Base-by-base conservation (phyloP, 2,797 vertebrate species). In the Malurus leucopterus region DNA sequence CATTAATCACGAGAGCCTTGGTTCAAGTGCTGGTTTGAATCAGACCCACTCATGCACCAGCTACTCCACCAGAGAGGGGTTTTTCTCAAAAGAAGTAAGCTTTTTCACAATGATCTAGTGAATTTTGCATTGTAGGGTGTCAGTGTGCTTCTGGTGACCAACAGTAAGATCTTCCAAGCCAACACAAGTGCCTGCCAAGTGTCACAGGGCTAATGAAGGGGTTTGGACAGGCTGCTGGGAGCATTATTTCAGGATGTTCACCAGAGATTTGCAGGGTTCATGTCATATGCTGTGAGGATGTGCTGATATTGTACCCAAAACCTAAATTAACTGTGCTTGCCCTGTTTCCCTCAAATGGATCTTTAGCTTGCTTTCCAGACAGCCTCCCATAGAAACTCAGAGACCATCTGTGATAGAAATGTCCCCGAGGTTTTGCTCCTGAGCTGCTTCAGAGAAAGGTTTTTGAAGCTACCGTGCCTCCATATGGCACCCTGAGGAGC, bases 151-250 rank as follows among this genome's bases (percentile, higher is more conserved):
- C 7, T 32, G 13, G 8, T 63, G 9, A 16, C 30, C 38, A 22
- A 4, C 9, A 3, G 8, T 30, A 36, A 61, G 8, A 15, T 30
- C 38, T 80, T 59, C 21, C 41, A 38, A 79, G 57, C 9, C 1
- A 3, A 38, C 41, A 21, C 3, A 67, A 62, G 40, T 34, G 34
- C 12, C 44, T 70, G 22, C 18, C 44, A 32, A 54, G 15, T 7
- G 15, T 63, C 10, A 0, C 1, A 2, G 7, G 23, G 1, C 8
- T 34, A 63, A 51, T 2, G 1, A 19, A 67, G 18, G 10, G 12
- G 27, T 38, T 36, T 27, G 21, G 24, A 32, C 17, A 34, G 30
- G 11, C 2, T 30, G 1, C 46, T 50, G 26, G 18, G 26, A 61
- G 15, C 10, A 49, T 51, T 72, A 6, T 34, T 9, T 20, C 11